Base-by-base conservation (phyloP, 2,888 invertebrate genomes). In the Ellobium chinense region DNA sequence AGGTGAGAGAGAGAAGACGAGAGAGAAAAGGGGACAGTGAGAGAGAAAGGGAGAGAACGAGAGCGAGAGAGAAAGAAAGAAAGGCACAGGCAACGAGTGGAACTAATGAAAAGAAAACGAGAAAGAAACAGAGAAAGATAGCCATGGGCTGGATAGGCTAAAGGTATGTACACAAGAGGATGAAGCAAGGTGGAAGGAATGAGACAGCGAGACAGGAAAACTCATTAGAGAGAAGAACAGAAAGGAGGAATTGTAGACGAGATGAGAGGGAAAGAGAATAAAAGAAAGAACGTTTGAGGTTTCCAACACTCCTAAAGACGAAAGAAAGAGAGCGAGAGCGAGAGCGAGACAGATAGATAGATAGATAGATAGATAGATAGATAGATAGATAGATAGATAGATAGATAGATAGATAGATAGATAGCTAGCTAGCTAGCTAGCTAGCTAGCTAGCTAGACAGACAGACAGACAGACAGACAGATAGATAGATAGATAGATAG, bases 321-420 rank as follows among this genome's bases (percentile, higher is more conserved):
- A 63, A 2, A 63, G 31, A 63, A 18, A 27, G 63, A 31, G 24
- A 63, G 63, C 14, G 24, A 63, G 63, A 27, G 24, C n/a, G 63
- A 63, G 2, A 63, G 63, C 2, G 3, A 63, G 63, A 46, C 18
- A 46, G 46, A 46, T 46, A 46, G 46, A 46, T 46, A 46, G 46
- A 46, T 46, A 46, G 46, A 46, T 46, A 46, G 46, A 46, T 46
- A 46, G 46, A 46, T 46, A 46, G 46, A 46, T 46, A 46, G 46
- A 46, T 46, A 21, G 63, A 63, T 18, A 27, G 63, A 63, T 24
- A 63, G 63, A 63, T 24, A 63, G 63, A 63, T 24, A 63, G 63
- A 63, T 24, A 63, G 63, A 63, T 18, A 63, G 63, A 63, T 24
- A 63, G 63, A 63, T 24, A 63, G 63, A 63, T 24, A 63, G 63